Base-by-base conservation (phyloP, 2,888 invertebrate species). In the Tromatobia lineatoria region DNA sequence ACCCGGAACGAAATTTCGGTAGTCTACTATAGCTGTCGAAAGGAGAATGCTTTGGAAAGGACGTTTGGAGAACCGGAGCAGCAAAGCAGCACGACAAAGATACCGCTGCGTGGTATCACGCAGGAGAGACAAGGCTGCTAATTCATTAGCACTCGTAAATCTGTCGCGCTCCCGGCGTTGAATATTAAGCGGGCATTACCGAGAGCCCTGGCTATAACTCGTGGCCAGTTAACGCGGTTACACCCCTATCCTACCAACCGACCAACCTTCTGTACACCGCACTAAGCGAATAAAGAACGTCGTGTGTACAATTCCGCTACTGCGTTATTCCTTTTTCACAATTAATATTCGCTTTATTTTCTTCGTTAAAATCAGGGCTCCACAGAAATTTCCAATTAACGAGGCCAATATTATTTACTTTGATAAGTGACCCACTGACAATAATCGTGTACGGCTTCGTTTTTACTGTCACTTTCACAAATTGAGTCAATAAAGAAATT, bases 141-240 rank as follows among this genome's bases (percentile, higher is more conserved):
- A 93, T 93, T 93, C 93, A 93, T 93, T 93, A 93, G 91, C 91
- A 90, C 91, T 92, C 92, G 91, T 93, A 93, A 93, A 93, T 93
- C 91, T 91, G 92, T 92, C 92, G 91, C 89, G 89, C 88, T 88
- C 88, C 88, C 85, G 89, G 91, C 91, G 90, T 90, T 91, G 93
- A 93, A 93, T 93, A 93, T 93, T 93, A 93, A 93, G 88, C 90
- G 90, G 89, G 88, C 89, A 90, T 92, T 93, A 92, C 90, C 85
- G 88, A 79, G 82, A 74, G 80, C 71, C 88, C 87, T 86, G 89
- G 91, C 92, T 91, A 91, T 93, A 93, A 93, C 90, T 93, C 90
- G 87, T 90, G 88, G 85, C 91, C 91, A 91, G 92, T 93, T 93
- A 93, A 90, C 91, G 86, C 87, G 82, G 85, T 86, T 85, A 85